Conservation (phyloP, 2,888 invertebrate species). For the Salticus scenicus region DNA sequence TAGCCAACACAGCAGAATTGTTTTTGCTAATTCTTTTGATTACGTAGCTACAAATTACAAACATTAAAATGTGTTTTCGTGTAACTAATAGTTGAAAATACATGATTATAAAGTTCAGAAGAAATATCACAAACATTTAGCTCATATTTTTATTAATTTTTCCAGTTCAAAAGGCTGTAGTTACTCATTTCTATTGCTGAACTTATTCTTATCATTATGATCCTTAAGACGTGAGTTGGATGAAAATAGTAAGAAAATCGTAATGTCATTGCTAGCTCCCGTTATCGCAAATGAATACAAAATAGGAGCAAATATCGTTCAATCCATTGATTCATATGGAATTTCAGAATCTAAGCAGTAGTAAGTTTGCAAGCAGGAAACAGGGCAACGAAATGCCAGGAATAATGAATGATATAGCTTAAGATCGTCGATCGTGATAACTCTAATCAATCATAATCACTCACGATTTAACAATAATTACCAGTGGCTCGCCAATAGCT, state of each 20-base stretch:
- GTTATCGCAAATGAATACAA: not conserved
- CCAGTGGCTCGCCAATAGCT: not conserved
- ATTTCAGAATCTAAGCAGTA: not conserved
- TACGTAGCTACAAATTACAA: no score
- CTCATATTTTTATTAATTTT: not conserved
- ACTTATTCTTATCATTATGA: not conserved
- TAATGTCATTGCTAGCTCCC: not conserved
- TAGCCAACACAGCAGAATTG: no score
- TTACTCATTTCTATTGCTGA: not conserved
- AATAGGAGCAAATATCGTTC: slow-evolving; percentile 5
- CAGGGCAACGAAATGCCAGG: slow-evolving; percentile 12
- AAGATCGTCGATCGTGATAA: slow-evolving; percentile 14
- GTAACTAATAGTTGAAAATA: no score
- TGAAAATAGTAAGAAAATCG: not conserved
- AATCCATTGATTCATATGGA: not conserved
- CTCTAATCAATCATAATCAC: slow-evolving; percentile 24
- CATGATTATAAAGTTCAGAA: no score
- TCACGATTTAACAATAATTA: slow-evolving; percentile 22
- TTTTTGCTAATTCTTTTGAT: no score
- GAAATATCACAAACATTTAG: no score
- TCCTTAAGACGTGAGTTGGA: not conserved
- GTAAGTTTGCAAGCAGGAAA: slow-evolving; percentile 18
- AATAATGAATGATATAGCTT: slow-evolving; percentile 19
- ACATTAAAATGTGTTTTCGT: no score
- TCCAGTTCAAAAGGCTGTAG: not conserved